Base-by-base conservation (phyloP, 2,888 invertebrate species). In the Hylaea fasciaria region DNA sequence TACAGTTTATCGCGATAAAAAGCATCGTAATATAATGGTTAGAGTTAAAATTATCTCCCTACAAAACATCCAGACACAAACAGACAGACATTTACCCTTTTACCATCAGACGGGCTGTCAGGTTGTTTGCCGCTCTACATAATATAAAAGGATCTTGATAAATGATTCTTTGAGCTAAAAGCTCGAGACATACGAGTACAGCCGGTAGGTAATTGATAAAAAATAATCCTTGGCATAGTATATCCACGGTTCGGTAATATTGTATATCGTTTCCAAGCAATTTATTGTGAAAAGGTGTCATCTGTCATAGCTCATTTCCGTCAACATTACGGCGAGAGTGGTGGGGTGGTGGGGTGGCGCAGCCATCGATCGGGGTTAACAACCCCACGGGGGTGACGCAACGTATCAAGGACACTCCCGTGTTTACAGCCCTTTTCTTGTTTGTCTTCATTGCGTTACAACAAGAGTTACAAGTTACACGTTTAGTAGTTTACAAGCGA, bases 351-450 rank as follows among this genome's bases (percentile, higher is more conserved):
- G 11, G 14, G n/a, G n/a, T n/a, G 48, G 45, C 13, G 14, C 28
- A 5, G 35, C 7, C 44, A 80, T 81, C 82, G 82, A 81, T 79
- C 65, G 67, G 75, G 79, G 80, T 77, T 64, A 74, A 79, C 47
- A 81, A 57, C 57, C 76, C 75, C 62, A 57, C 53, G 68, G 62
- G 65, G 65, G 65, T 51, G 61, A 67, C 68, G 69, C 69, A 61
- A 65, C 46, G 57, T 16, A 51, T 66, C 72, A 77, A 79, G 78
- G 78, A 69, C 78, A 76, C 45, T 35, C 40, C 59, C 71, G 66
- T 70, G 72, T 73, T 71, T 73, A 53, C 66, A 48, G 41, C 46
- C 48, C 52, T 41, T 41, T 39, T 4, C 28, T 37, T 44, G 22
- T 49, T 45, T 40, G 40, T 49, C 40, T n/a, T 49, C 9, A 32